A percentile compares a stretch with the other conserved stretches of the same genome.
Evolutionary conservation across 2,113 vertebrate genomes (phyloP).

Genomic region (Thryonomys swinderianus): DNA sequence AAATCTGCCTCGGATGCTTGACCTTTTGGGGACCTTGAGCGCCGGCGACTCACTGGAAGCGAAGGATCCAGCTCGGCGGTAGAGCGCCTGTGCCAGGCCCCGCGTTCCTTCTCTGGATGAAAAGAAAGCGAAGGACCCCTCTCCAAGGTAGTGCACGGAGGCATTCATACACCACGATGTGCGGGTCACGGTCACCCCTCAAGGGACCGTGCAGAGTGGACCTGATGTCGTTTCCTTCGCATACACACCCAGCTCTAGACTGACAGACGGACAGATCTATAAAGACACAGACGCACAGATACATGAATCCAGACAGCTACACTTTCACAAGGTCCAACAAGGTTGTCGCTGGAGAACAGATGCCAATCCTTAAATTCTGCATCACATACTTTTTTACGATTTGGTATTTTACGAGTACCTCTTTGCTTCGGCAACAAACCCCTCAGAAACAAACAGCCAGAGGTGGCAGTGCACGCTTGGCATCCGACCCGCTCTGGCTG

Average conservation of each 20-base stretch:
- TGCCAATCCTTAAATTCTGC: background rate
- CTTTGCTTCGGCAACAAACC: background rate
- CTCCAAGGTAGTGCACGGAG: background rate
- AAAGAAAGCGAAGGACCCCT: background rate
- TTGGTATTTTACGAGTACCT: background rate
- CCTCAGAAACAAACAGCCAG: background rate
- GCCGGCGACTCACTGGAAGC: background rate
- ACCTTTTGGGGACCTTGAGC: background rate
- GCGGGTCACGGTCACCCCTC: background rate
- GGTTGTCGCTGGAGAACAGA: background rate
- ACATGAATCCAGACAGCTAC: background rate
- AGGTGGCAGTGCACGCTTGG: background rate
- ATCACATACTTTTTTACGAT: background rate
- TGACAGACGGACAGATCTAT: background rate
- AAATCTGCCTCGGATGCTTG: background rate
- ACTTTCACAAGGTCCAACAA: background rate
- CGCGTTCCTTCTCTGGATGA: background rate
- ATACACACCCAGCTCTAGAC: background rate
- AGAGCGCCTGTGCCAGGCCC: background rate
- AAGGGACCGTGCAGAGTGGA: background rate
- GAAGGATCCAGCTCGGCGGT: background rate
- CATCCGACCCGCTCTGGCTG: background rate
- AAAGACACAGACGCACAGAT: rapidly evolving
- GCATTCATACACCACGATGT: rapidly evolving
- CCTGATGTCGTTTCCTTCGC: background rate